Evolutionary conservation across 1,140 invertebrate genomes (phyloP), one percentile per base, ranked within the genome.

Genomic region (Drosophila suzukii): DNA sequence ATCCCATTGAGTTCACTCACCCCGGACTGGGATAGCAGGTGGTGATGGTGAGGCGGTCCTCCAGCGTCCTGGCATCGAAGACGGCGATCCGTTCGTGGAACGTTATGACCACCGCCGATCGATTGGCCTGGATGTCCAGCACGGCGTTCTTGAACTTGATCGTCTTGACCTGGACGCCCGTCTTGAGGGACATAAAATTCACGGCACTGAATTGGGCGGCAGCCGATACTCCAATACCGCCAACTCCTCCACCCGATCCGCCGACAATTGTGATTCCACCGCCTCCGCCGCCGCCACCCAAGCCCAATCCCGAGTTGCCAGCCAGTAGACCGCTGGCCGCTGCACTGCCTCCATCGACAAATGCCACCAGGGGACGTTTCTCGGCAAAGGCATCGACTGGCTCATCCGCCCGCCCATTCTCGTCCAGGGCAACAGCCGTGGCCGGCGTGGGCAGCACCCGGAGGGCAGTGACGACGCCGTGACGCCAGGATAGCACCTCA

Each of bases 61-160:
- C 97, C 30, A 99, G 94, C 0, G 96, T 97, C 59, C 95, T 94
- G 6, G 97, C 96, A 93, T 99, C 97, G 92, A 98, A 98, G 11
- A 99, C 95, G 0, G 97, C 96, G 65, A 99, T 96, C 75, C 96
- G 96, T 92, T 99, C 98, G 46, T 95, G 93, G 90, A 99, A 98
- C 0, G 97, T 96, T 3, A 98, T 95, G 30, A 97, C 96, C 56
- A 99, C 94, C 4, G 96, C 96, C 44, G 95, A 94, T 67, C 95
- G 95, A 93, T 98, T 98, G 36, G 97, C 96, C 68, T 97, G 91
- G 41, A 99, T 96, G 92, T 98, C 97, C 78, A 96, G 94, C 27
- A 99, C 95, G 7, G 96, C 95, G 92, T 96, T 97, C 92, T 98
- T 98, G 93, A 99, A 99, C 92, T 98, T 97, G 66, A 98, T 96